Base-by-base conservation (phyloP, 2,113 vertebrate species). In the Gallinago paraguaiae region DNA sequence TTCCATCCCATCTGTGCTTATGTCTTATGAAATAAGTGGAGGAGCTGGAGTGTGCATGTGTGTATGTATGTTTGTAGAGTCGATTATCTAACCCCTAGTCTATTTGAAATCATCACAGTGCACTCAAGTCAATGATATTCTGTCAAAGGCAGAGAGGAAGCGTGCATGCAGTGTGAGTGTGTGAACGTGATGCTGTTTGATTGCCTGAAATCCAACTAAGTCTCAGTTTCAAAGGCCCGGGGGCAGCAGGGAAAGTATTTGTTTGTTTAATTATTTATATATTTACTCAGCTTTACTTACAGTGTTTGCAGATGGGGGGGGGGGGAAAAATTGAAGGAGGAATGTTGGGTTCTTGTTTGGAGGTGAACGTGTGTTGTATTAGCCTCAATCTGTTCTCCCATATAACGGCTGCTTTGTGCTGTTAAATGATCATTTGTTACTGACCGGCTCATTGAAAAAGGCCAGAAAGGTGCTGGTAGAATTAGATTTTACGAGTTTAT, bases 191-290 rank as follows among this genome's bases (percentile, higher is more conserved):
- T 89, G 77, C 25, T 81, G 88, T 88, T 94, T 96, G 96, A 96
- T 94, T 95, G 90, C 93, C 92, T 94, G 90, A 96, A 96, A 96
- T 94, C 90, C 91, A 84, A 69, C 85, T 83, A 92, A 95, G 92
- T 93, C 91, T 96, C 91, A 61, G 83, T 96, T 96, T 96, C 93
- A 90, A 93, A 95, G 86, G 90, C 95, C 90, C 0, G 48, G 86
- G 92, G 95, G 90, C 92, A 96, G 76, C 80, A 93, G 86, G 69
- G 65, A 93, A 97, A 96, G 93, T 96, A 89, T 92, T 95, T 95
- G 92, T 96, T 96, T 95, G 84, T 91, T 96, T 95, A 96, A 97
- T 96, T 97, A 96, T 97, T 96, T 96, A 96, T 94, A 96, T 97
- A 96, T 96, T 96, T 96, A 92, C 83, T 94, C 76, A 93, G 83